These are phyloP conservation scores for Globia sparganii DNA, from an alignment of 2,888 invertebrate species.

Conservation along the genomic window DNA sequence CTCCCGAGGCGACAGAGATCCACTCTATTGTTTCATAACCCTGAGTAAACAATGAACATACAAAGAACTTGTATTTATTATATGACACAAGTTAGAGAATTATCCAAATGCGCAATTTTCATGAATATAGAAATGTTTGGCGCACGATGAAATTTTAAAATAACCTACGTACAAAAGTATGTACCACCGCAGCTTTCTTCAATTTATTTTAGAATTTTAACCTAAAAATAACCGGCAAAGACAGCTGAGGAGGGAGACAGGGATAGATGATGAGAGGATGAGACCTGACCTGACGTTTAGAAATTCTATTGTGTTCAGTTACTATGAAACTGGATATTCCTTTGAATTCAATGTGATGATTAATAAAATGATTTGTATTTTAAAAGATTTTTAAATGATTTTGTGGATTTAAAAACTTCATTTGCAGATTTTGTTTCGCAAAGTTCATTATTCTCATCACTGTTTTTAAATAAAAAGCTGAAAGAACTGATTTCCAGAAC, in stretches of 20 bases:
- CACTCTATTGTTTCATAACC: constrained; percentile 89
- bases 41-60: constrained; percentile 85
- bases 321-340: constrained; percentile 41
- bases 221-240: constrained; percentile 90
- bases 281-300: constrained; percentile 48
- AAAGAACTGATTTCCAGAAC: constrained; percentile 12
- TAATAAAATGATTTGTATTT: background rate
- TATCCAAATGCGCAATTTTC: constrained; percentile 87
- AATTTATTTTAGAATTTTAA: constrained; percentile 90
- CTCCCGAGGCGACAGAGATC: constrained; percentile 83
- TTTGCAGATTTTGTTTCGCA: background rate
- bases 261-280: constrained; percentile 62
- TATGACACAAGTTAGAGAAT: constrained; percentile 71
- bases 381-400: too few relatives aligned
- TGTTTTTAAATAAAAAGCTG: background rate
- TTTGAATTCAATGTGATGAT: background rate
- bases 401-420: background rate
- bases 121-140: constrained; percentile 80
- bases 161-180: constrained; percentile 85
- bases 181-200: constrained; percentile 83
- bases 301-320: constrained; percentile 18
- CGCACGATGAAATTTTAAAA: constrained; percentile 87
- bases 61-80: constrained; percentile 76
- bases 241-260: constrained; percentile 85
- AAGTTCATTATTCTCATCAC: background rate